Percentiles rank a stretch among this genome's conserved stretches.
phyloP scores from a whole-genome alignment of 2,113 vertebrate species.

The Felis chaus region DNA sequence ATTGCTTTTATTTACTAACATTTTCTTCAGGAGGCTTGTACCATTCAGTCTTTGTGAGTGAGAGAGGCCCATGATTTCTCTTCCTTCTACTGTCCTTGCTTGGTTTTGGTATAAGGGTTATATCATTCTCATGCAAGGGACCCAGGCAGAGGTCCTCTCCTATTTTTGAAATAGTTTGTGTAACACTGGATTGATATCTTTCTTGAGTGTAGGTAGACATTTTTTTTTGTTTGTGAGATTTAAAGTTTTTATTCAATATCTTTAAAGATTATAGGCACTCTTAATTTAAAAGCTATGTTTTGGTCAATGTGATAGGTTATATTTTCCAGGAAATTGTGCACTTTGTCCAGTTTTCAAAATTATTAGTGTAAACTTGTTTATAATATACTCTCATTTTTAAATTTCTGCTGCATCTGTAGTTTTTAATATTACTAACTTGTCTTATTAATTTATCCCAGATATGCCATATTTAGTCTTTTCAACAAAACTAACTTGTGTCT shows the following conservation, averaged over 20 bases:
- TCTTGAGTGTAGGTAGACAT: not conserved
- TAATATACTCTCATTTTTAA: not conserved
- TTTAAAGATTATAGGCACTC: not conserved
- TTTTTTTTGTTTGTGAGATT: slow-evolving; percentile 5
- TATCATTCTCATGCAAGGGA: not conserved
- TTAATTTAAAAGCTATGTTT: not conserved
- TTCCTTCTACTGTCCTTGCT: not conserved
- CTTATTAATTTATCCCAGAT: not conserved
- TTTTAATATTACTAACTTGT: slow-evolving; percentile 4
- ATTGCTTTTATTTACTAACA: not conserved
- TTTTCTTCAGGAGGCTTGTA: not conserved
- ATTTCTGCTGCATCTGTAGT: not conserved
- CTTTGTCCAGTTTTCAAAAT: slow-evolving; percentile 34
- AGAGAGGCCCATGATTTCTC: not conserved
- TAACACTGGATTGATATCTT: not conserved
- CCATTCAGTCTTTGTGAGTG: not conserved
- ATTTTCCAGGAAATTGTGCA: not conserved
- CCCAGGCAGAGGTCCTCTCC: not conserved
- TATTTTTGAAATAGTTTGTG: not conserved
- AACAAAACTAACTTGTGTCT: not conserved
- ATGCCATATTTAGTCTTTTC: not conserved
- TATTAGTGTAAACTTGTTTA: not conserved
- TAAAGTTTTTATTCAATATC: not conserved
- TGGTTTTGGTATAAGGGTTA: not conserved
- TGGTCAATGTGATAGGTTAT: not conserved